Percentiles rank a stretch among this genome's conserved stretches.
These are phyloP conservation scores for Mycalesis mineus DNA, from an alignment of 2,888 invertebrate genomes.

Conservation along the genomic window DNA sequence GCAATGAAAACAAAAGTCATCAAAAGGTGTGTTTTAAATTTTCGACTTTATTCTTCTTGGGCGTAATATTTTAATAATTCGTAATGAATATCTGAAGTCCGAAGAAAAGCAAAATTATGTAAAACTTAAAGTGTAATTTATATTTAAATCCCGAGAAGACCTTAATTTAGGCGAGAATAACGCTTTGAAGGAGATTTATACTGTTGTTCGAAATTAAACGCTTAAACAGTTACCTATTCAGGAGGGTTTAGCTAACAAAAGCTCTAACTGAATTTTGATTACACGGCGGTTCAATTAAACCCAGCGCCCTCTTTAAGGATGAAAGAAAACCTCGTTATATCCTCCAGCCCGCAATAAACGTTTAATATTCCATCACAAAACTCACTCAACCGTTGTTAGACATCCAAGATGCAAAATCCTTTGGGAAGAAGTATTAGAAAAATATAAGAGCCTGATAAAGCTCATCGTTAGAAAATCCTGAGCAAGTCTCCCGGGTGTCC, in stretches of 20 bases:
- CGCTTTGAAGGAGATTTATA: slow-evolving; percentile 28
- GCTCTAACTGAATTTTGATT: slow-evolving; percentile 34
- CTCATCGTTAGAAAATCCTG: slow-evolving; percentile 45
- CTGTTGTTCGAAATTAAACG: slow-evolving; percentile 29
- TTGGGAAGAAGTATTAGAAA: slow-evolving; percentile 66
- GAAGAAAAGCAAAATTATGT: slow-evolving; percentile 11
- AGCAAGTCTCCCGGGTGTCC: slow-evolving; percentile 60
- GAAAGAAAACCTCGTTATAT: slow-evolving; percentile 33
- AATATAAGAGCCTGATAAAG: slow-evolving; percentile 59
- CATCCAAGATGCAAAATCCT: slow-evolving; percentile 60
- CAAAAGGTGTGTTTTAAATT: neutral
- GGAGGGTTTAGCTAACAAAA: slow-evolving; percentile 30
- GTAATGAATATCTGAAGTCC: slow-evolving; percentile 2
- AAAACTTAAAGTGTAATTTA: slow-evolving; percentile 23
- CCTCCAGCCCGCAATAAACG: slow-evolving; percentile 34
- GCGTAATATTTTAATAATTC: neutral
- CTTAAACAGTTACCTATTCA: slow-evolving; percentile 31
- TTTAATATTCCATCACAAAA: slow-evolving; percentile 53
- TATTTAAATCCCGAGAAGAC: slow-evolving; percentile 22
- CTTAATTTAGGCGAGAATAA: slow-evolving; percentile 26
- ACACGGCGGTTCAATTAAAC: slow-evolving; percentile 31
- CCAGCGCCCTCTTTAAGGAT: slow-evolving; percentile 33
- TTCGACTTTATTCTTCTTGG: neutral
- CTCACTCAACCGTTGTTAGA: slow-evolving; percentile 45
- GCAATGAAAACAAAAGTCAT: too few species aligned